Evolutionary conservation across 2,113 vertebrate genomes (phyloP).

Genomic region (Callospermophilus lateralis): DNA sequence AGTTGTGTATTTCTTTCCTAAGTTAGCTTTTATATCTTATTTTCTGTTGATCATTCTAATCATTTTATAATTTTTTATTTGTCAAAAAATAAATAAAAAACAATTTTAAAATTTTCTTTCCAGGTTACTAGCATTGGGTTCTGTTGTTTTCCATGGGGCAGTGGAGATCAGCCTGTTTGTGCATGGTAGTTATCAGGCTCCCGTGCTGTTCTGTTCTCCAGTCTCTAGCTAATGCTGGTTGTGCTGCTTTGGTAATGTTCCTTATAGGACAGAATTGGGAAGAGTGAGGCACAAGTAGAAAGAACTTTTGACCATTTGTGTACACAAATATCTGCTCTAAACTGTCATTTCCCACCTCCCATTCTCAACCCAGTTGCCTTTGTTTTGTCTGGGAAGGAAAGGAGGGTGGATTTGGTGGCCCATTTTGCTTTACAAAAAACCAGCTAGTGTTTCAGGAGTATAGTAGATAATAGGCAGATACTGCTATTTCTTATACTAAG

Average conservation of each 20-base stretch:
- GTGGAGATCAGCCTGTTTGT: background rate
- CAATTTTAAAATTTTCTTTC: too few relatives aligned
- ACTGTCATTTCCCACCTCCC: background rate
- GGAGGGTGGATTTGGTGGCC: background rate
- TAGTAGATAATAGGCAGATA: background rate
- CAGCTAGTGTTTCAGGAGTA: background rate
- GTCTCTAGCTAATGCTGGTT: background rate
- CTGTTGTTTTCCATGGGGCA: background rate
- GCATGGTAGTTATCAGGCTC: too few relatives aligned
- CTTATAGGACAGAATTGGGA: background rate
- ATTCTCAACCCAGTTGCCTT: background rate
- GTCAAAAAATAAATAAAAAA: background rate
- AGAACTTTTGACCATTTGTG: background rate
- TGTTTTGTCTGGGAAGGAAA: background rate
- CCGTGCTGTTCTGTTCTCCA: background rate
- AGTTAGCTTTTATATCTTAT: background rate
- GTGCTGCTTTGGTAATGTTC: background rate
- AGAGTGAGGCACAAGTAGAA: background rate
- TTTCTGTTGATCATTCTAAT: conserved; percentile 8
- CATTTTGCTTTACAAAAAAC: background rate
- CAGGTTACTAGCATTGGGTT: background rate
- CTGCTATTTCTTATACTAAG: background rate
- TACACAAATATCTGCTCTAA: background rate
- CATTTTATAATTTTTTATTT: background rate
- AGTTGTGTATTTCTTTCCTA: background rate